phyloP scores from a whole-genome alignment of 2,888 invertebrate species.

The Epinotia ramella region DNA sequence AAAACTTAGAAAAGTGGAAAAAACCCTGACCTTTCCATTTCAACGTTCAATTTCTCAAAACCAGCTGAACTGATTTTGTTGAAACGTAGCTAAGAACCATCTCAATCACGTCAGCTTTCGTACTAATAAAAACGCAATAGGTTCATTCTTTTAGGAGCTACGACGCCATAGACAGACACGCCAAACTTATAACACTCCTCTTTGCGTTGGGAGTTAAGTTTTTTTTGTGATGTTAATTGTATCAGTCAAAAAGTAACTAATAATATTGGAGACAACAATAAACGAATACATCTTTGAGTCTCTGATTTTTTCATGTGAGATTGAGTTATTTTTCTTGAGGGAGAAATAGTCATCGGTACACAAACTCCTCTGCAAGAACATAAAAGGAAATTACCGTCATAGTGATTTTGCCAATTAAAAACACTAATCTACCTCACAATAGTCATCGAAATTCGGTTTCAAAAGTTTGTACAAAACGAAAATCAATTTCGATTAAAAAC shows the following conservation, averaged over 20 bases:
- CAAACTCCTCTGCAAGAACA: constrained; percentile 14
- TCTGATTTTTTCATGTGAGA: neutral
- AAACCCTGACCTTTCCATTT: too few species aligned
- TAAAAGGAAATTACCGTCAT: constrained; percentile 28
- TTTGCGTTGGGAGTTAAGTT: too few species aligned
- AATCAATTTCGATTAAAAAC: constrained; percentile 33
- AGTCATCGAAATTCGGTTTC: constrained; percentile 44
- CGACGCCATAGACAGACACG: too few species aligned
- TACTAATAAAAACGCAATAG: too few species aligned
- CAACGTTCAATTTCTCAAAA: too few species aligned
- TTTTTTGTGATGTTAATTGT: neutral
- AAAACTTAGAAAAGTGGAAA: neutral
- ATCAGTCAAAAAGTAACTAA: neutral
- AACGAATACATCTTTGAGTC: neutral
- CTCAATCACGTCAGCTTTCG: too few species aligned
- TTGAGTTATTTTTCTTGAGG: neutral
- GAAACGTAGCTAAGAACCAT: too few species aligned
- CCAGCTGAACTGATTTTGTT: too few species aligned
- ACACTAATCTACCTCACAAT: constrained; percentile 32
- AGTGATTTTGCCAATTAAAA: constrained; percentile 36
- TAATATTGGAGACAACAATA: neutral
- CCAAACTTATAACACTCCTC: too few species aligned
- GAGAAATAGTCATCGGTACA: constrained; percentile 15
- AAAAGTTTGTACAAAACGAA: constrained; percentile 40
- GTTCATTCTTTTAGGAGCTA: too few species aligned